Evolutionary conservation across 1,140 invertebrate genomes (phyloP), one percentile per base, ranked within the genome.

Genomic region (Conus betulinus): DNA sequence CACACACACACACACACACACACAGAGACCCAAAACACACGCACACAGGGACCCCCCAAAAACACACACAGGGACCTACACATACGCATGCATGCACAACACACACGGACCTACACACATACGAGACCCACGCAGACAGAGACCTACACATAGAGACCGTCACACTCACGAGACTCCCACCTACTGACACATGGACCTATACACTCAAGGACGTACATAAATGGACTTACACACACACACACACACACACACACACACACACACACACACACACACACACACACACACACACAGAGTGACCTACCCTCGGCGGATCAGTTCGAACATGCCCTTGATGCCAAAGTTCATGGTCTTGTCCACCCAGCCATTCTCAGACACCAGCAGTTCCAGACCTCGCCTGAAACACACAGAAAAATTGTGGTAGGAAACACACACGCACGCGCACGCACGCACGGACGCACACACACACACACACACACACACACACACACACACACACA

Each of bases 301-400:
- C 74, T 92, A 94, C 94, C 93, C 93, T 91, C 90, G 90, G 53
- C 23, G 79, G 78, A 96, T 96, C 81, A 96, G 92, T 57, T 95
- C 91, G 89, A 96, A 95, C 93, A 96, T 95, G 53, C 96, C 96
- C 83, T 91, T 90, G 55, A 94, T 91, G 7, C 96, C 96, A 87
- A 95, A 92, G 23, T 95, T 96, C 95, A 96, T 96, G 23, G 95
- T 95, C 88, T 93, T 94, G 89, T 96, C 96, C 23, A 96, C 95
- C 96, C 96, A 96, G 55, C 95, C 95, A 87, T 94, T 94, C 53
- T 92, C 92, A 71, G 92, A 93, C 23, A 96, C 95, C 10, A 96
- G 91, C 87, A 95, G 93, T 67, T 95, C 93, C 53, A 96, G 88
- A 23, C 95, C 96, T 88, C 95, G 91, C 23, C 95, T 96, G 91